These are phyloP conservation scores for Parapristionchus giblindavisi DNA, from an alignment of 2,888 invertebrate genomes.

Conservation along the genomic window DNA sequence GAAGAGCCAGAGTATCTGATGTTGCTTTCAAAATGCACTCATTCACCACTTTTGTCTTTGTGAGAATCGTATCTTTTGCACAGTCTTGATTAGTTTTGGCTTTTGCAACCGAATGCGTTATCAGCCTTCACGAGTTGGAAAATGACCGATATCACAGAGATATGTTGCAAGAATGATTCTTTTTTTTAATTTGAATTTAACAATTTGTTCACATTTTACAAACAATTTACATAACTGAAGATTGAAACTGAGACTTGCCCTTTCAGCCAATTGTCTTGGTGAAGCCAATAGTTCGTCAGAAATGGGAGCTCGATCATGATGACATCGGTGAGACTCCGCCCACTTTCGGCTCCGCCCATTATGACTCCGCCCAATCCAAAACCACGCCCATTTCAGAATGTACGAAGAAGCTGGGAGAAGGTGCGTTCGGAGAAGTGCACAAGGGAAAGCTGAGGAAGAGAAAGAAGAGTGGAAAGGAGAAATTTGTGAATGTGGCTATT, in stretches of 20 bases:
- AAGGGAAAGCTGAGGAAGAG: constrained; percentile 11
- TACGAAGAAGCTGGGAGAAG: constrained; percentile 35
- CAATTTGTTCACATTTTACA: background rate
- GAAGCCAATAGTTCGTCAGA: background rate
- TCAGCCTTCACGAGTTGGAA: too few species aligned
- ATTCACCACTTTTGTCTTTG: too few species aligned
- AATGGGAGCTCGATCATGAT: constrained; percentile 30
- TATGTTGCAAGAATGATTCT: too few species aligned
- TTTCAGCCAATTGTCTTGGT: constrained; percentile 4
- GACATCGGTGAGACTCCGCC: constrained; percentile 22
- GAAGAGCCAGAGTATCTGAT: too few species aligned
- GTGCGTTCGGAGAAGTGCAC: constrained; percentile 35
- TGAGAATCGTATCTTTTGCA: too few species aligned
- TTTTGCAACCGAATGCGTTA: too few species aligned
- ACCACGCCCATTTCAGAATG: constrained; percentile 10
- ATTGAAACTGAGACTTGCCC: too few species aligned
- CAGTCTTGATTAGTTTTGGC: too few species aligned
- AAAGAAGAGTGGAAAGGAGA: constrained; percentile 15
- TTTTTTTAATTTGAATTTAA: background rate
- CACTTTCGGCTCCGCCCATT: background rate
- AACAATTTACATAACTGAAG: background rate
- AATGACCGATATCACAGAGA: too few species aligned
- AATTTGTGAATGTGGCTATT: constrained; percentile 9
- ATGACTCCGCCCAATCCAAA: constrained; percentile 11
- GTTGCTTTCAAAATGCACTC: too few species aligned